Evolutionary conservation across 92 coral and sea anemone species (phyloP).

Genomic region (Palythoa grandiflora): DNA sequence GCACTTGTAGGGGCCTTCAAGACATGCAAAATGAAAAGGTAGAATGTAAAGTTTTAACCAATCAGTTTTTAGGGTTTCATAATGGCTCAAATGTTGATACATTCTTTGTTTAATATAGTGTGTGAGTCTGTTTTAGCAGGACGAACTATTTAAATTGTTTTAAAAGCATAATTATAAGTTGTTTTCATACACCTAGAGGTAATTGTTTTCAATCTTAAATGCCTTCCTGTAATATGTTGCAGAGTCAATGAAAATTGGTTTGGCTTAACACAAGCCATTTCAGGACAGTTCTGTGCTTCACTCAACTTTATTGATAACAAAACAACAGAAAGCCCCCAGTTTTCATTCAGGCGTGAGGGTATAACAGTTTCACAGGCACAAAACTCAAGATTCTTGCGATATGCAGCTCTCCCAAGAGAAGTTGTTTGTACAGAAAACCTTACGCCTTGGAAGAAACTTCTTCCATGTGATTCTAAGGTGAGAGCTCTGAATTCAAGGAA

Average conservation of each 20-base stretch:
- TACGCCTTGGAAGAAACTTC: conserved; percentile 97
- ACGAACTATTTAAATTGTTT: no score
- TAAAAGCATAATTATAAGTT: no score
- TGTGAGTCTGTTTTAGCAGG: no score
- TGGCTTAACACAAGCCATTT: conserved; percentile 91
- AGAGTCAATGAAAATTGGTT: conserved; percentile 95
- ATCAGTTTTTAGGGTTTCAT: no score
- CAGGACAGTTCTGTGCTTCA: conserved; percentile 99
- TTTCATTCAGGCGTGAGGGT: conserved; percentile 91
- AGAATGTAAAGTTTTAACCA: no score
- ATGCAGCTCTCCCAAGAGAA: conserved; percentile 94
- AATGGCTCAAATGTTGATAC: no score
- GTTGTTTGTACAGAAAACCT: conserved; percentile 97
- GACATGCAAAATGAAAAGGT: no score
- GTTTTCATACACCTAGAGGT: no score
- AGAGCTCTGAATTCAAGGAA: no score
- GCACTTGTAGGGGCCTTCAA: no score
- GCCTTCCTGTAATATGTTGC: conserved; percentile 11
- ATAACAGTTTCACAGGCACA: conserved; percentile 63
- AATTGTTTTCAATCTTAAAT: neutral
- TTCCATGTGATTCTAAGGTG: conserved; percentile 99
- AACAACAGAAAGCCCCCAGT: conserved; percentile 84
- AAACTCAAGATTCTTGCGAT: conserved; percentile 76
- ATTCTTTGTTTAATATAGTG: no score
- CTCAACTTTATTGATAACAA: conserved; percentile 94